Base-by-base conservation (phyloP, 2,113 vertebrate genomes). In the Muntiacus reevesi region DNA sequence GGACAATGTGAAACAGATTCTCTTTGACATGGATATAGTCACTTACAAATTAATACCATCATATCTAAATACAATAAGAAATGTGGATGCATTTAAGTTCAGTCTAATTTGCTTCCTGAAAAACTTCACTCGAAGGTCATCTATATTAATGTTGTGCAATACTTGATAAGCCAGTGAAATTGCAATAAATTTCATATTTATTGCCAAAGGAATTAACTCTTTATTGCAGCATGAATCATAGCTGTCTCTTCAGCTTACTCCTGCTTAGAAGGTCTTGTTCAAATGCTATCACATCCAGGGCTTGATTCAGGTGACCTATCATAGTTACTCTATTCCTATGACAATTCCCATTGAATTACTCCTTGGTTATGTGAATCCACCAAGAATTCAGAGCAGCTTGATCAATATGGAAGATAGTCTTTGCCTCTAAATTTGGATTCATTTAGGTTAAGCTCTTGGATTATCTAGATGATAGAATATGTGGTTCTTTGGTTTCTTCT, bases 1-100 rank as follows among this genome's bases (percentile, higher is more conserved):
- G 14, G 27, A 71, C 43, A 91, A 62, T 54, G 27, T 43, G 33
- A 94, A 96, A 67, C 50, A 84, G 71, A 50, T 15, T 40, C 0
- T 90, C 14, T 25, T 78, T 84, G 30, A 43, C 57, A 85, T 84
- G 40, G 11, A 59, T 81, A 57, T 6, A 27, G 4, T 3, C 7
- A 21, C 8, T 82, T 83, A 94, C 45, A 86, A 96, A 62, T 98
- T 50, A 89, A 59, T 94, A 67, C 43, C 7, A 14, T 83, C 25
- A 28, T 95, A 74, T 89, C 87, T 89, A 81, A 82, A 85, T 84
- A 88, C 79, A 87, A 60, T 52, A 92, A 92, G 79, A 96, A 97
- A 92, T 88, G 47, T 64, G 14, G 47, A 40, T 83, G 2, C n/a
- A 79, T 57, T 89, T 94, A 60, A 88, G 21, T 36, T 93, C 36